Evolutionary conservation across 1,140 invertebrate genomes (phyloP), one percentile per base, ranked within the genome.

Genomic region (Campoletis sonorensis): DNA sequence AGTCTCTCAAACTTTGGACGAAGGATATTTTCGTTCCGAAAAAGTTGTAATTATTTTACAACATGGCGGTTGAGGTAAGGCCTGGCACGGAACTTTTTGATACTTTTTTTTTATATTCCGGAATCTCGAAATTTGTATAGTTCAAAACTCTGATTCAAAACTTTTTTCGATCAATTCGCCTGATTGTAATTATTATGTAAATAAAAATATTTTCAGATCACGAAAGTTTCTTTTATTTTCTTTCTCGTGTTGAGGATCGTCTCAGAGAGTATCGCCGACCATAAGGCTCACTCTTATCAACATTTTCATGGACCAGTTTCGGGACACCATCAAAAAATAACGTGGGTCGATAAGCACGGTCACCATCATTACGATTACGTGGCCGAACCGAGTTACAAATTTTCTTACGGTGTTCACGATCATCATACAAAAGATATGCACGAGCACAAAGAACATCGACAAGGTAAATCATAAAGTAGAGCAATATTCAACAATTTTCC

Each of bases 361-460:
- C 83, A 85, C 72, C 81, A 83, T 83, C 82, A 85, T 72, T 61
- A 84, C 68, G 84, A 85, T 67, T 85, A 81, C 58, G 85, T 89
- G 7, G 88, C 89, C 27, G 85, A 89, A 78, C 87, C 86, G 16
- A 82, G 86, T 67, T 89, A 89, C 83, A 82, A 85, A 51, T 89
- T 86, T 75, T 76, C 86, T 21, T 89, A 89, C 68, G 88, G 85
- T 33, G 87, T 88, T 13, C 79, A 88, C 30, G 88, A 89, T 81
- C 81, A 87, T 73, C 87, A 89, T 64, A 90, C 88, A 23, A 85
- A 85, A 64, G 88, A 90, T 79, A 61, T 83, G 26, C 88, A 90
- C 51, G 81, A 82, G 0, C 84, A 86, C 26, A 81, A 85, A 37
- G 87, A 89, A 71, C 83, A 87, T 49, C 83, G 85, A 18, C 85